Evolutionary conservation across 2,113 vertebrate genomes (phyloP).

Genomic region (Sardina pilchardus): DNA sequence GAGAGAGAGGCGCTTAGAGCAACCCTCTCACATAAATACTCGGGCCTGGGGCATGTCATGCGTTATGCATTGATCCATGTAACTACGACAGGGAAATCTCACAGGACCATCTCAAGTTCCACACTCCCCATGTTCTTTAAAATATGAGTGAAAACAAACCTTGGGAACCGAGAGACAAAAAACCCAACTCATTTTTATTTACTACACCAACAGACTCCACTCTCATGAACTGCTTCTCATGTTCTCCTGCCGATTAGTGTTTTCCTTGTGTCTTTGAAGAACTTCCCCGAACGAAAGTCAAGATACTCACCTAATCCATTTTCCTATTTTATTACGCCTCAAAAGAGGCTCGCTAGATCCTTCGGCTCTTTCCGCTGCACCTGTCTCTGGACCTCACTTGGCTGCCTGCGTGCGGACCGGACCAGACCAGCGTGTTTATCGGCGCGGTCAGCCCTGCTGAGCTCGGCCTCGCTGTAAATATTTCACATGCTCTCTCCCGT

Average conservation of each 20-base stretch:
- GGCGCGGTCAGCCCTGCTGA: background rate
- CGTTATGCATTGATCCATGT: slow-evolving; percentile 60
- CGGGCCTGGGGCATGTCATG: slow-evolving; percentile 57
- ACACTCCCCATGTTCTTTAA: background rate
- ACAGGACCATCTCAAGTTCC: slow-evolving; percentile 38
- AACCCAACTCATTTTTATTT: background rate
- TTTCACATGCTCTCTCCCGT: slow-evolving; percentile 28
- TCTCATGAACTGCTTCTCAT: background rate
- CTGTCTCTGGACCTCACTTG: background rate
- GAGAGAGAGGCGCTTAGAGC: slow-evolving; percentile 60
- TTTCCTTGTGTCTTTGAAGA: background rate
- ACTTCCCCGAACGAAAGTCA: background rate
- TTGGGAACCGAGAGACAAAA: background rate
- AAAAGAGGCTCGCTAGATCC: background rate
- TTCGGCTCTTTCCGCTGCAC: background rate
- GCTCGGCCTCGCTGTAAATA: slow-evolving; percentile 51
- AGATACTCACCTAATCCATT: background rate
- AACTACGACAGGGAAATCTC: slow-evolving; percentile 61
- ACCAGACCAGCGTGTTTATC: background rate
- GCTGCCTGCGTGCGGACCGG: background rate
- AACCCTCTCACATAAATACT: slow-evolving; percentile 59
- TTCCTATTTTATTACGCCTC: background rate
- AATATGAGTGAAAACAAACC: background rate
- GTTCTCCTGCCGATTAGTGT: background rate
- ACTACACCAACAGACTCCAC: background rate